Base-by-base conservation (phyloP, 2,888 invertebrate genomes). In the Tineola bisselliella region DNA sequence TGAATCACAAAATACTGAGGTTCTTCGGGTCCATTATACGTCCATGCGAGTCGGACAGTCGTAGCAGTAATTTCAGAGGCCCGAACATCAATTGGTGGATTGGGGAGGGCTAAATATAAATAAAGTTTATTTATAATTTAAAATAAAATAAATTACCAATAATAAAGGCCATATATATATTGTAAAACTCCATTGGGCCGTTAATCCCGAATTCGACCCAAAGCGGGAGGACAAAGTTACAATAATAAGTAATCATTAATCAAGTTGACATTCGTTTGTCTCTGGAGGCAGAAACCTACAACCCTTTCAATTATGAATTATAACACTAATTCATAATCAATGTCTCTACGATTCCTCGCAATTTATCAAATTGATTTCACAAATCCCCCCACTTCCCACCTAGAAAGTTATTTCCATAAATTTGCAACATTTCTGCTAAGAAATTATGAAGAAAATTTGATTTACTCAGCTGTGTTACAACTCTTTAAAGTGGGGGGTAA, bases 1-100 rank as follows among this genome's bases (percentile, higher is more conserved):
- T 97, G 96, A 71, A 99, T 95, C 67, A 97, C 95, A 86, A 97
- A 99, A 79, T 97, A 97, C 71, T 94, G 94, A n/a, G 97, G 90
- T 70, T 97, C 96, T 72, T 95, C 94, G 0, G 94, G 91, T 12
- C 93, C 92, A 70, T 93, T 94, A 83, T 96, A 96, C 0, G 94
- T 93, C 99, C 99, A 99, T 12, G 94, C 92, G 62, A 99, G 88
- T 61, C 96, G 91, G 19, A 99, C 96, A 1, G 97, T 95, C 17
- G 95, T 95, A 8, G 98, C 95, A 3, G 97, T 97, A 67, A 98
- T 94, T 78, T 98, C 98, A 1, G 96, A 95, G 30, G 96, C 93
- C 69, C 93, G 90, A 52, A 99, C 93, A 77, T 95, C 95, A 18
- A 93, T 91, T 19, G 98, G 98, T 11, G 97, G 91, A 62, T 94